Evolutionary conservation across 2,888 invertebrate species (phyloP).

Genomic region (Ectemnius cavifrons): DNA sequence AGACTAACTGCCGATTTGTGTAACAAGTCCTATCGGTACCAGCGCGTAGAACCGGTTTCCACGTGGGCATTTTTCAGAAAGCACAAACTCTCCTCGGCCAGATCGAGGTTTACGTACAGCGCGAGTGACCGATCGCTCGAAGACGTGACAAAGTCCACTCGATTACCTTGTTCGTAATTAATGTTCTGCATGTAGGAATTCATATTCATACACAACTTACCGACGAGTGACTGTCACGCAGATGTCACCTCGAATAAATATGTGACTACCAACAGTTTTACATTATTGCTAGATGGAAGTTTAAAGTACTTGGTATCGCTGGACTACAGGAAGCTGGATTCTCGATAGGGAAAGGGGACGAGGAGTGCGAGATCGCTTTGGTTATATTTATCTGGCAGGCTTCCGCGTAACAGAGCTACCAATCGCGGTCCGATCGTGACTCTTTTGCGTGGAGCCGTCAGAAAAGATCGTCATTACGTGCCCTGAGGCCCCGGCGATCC

Average conservation of each 20-base stretch:
- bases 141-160: slow-evolving; percentile 1
- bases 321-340: too few relatives aligned
- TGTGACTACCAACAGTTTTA: too few relatives aligned
- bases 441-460: slow-evolving; percentile 71
- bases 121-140: slow-evolving; percentile 26
- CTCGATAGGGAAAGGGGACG: too few relatives aligned
- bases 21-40: slow-evolving; percentile 7
- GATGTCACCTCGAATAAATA: too few relatives aligned
- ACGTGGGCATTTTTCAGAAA: neutral
- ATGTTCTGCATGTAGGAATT: neutral
- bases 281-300: too few relatives aligned
- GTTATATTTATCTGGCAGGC: slow-evolving; percentile 56
- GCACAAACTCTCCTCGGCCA: slow-evolving; percentile 3
- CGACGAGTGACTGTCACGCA: too few relatives aligned
- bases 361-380: slow-evolving; percentile 21
- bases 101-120: neutral
- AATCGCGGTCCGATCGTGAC: slow-evolving; percentile 66
- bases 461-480: slow-evolving; percentile 73
- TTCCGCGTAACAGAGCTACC: slow-evolving; percentile 66
- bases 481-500: slow-evolving; percentile 57
- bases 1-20: slow-evolving; percentile 27
- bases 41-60: slow-evolving; percentile 34
- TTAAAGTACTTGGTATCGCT: too few relatives aligned
- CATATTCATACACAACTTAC: too few relatives aligned
- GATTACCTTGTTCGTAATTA: slow-evolving; percentile 31